Conservation (phyloP, 1,140 invertebrate species). For the Atopsyche davidsoni region DNA sequence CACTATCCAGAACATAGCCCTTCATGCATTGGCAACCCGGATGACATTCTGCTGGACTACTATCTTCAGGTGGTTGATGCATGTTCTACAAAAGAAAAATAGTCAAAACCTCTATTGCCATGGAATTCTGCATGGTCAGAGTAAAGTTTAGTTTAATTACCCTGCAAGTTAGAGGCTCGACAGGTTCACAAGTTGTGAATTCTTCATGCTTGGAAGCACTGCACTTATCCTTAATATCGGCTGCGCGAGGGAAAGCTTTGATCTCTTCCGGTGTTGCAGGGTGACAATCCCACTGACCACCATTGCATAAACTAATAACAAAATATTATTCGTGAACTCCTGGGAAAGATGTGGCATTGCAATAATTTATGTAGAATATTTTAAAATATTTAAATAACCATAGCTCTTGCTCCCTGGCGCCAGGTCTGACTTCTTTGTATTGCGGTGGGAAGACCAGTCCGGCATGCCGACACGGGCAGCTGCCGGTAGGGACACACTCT, state of each 20-base stretch:
- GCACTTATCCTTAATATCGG: conserved; percentile 56
- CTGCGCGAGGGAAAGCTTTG: conserved; percentile 53
- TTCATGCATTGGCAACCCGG: conserved; percentile 72
- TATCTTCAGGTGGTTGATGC: conserved; percentile 48
- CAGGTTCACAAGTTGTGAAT: conserved; percentile 69
- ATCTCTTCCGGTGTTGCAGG: conserved; percentile 58
- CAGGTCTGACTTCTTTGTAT: conserved; percentile 64
- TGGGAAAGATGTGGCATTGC: neutral
- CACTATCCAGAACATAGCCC: conserved; percentile 66
- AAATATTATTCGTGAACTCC: conserved; percentile 2
- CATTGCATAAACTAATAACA: conserved; percentile 60
- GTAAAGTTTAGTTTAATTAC: conserved; percentile 36
- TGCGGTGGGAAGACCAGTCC: conserved; percentile 67
- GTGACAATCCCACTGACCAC: conserved; percentile 68
- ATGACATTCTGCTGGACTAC: conserved; percentile 54
- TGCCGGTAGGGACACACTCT: conserved; percentile 67
- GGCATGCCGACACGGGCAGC: conserved; percentile 71
- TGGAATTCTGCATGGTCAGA: neutral
- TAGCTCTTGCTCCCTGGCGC: conserved; percentile 57
- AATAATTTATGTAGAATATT: neutral
- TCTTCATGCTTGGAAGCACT: conserved; percentile 55
- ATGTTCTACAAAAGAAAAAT: conserved; percentile 55
- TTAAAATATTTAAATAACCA: conserved; percentile 50
- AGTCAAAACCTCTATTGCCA: conserved; percentile 8
- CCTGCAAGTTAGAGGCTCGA: conserved; percentile 72